Evolutionary conservation across 2,888 invertebrate species (phyloP).

Genomic region (Unio delphinus): DNA sequence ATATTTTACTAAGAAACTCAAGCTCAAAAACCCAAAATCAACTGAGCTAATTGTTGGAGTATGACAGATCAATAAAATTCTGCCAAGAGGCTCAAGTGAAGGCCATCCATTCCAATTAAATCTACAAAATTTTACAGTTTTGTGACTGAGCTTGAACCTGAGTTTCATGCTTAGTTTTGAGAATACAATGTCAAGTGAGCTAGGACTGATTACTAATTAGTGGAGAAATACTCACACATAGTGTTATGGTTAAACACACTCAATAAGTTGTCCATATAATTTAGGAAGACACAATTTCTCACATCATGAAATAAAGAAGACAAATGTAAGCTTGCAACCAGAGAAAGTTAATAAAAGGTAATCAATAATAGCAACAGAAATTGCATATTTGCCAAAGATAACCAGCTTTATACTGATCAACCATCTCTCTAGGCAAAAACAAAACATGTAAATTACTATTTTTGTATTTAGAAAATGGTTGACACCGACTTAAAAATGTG

Average conservation of each 20-base stretch:
- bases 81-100: too few species aligned
- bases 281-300: not conserved
- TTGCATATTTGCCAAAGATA: not conserved
- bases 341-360: not conserved
- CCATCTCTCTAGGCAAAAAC: too few species aligned
- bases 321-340: not conserved
- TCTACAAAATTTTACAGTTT: too few species aligned
- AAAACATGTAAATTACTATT: too few species aligned
- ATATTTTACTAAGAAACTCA: constrained; percentile 42
- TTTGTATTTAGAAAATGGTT: too few species aligned
- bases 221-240: constrained; percentile 6
- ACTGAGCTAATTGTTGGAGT: too few species aligned
- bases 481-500: too few species aligned
- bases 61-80: too few species aligned
- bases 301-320: constrained; percentile 1
- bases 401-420: not conserved
- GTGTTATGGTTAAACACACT: not conserved
- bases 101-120: too few species aligned
- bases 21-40: too few species aligned
- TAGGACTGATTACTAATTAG: constrained; percentile 5
- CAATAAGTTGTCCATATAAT: not conserved
- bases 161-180: constrained; percentile 17
- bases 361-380: not conserved
- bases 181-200: too few species aligned
- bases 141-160: too few species aligned